Evolutionary conservation across 1,140 invertebrate genomes (phyloP).

Genomic region (Macrotrachela quadricornifera): DNA sequence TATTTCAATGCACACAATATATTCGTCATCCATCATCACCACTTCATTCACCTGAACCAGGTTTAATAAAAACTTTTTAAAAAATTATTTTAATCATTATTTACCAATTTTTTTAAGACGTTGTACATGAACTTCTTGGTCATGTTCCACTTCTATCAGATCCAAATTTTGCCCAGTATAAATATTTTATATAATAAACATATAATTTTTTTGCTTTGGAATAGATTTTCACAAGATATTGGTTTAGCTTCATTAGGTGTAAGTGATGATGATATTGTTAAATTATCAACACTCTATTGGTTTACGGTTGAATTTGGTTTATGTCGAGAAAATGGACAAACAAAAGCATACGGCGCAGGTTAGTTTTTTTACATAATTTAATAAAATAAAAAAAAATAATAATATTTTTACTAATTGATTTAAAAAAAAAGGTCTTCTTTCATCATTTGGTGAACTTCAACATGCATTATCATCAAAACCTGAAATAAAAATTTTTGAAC

Average conservation of each 20-base stretch:
- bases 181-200: no score
- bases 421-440: constrained; percentile 43
- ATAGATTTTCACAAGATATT: constrained; percentile 40
- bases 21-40: constrained; percentile 89
- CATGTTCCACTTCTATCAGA: constrained; percentile 38
- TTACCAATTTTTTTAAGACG: constrained; percentile 22
- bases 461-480: constrained; percentile 11
- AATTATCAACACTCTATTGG: constrained; percentile 93
- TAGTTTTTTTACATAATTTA: no score
- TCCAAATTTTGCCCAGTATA: constrained; percentile 40
- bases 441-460: constrained; percentile 76
- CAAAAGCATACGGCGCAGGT: constrained; percentile 87
- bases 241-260: constrained; percentile 62
- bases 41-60: constrained; percentile 93
- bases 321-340: constrained; percentile 66
- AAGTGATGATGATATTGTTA: constrained; percentile 88
- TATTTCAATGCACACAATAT: constrained; percentile 98
- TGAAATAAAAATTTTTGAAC: constrained; percentile 64
- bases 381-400: no score
- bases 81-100: neutral
- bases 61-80: constrained; percentile 39
- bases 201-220: no score
- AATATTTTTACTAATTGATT: no score
- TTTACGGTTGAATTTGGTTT: constrained; percentile 97
- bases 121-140: constrained; percentile 38